A percentile compares a stretch with the other conserved stretches of the same genome.
phyloP scores from a whole-genome alignment of 2,888 invertebrate genomes.

The Caradrina kadenii region DNA sequence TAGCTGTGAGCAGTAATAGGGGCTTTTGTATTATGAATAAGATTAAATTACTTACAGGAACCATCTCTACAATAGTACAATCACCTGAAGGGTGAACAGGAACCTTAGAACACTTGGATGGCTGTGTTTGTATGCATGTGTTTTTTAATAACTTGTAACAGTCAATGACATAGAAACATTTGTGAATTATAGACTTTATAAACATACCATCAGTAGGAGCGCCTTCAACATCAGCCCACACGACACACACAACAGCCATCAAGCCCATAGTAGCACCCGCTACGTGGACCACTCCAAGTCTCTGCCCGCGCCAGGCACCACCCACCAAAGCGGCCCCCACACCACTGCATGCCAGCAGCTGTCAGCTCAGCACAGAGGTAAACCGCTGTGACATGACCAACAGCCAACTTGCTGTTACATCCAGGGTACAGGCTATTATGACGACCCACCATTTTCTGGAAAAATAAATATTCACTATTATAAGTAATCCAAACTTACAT shows the following conservation, averaged over 20 bases:
- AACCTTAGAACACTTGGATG: no score
- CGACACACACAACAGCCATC: slow-evolving; percentile 95
- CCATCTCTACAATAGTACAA: no score
- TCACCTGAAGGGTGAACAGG: no score
- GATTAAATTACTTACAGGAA: no score
- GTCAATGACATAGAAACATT: no score
- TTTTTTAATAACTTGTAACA: no score
- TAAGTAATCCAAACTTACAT: no score
- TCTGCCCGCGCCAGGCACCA: slow-evolving; percentile 94
- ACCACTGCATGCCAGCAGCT: slow-evolving; percentile 96
- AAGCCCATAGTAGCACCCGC: slow-evolving; percentile 95
- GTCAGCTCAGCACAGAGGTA: slow-evolving; percentile 90
- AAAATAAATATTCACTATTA: background rate
- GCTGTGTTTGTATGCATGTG: no score
- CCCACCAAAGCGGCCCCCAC: slow-evolving; percentile 96
- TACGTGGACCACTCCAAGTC: slow-evolving; percentile 94
- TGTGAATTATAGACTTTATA: no score
- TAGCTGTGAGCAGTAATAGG: no score
- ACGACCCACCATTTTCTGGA: slow-evolving; percentile 93
- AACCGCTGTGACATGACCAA: slow-evolving; percentile 94
- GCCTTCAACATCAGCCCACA: slow-evolving; percentile 95
- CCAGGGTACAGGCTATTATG: slow-evolving; percentile 93
- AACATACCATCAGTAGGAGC: slow-evolving; percentile 91
- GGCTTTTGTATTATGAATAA: no score
- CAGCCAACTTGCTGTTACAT: slow-evolving; percentile 96